Evolutionary conservation across 30 jellyfish, hydroid and myxozoan genomes (phyloP).

Genomic region (Hydra vulgaris): DNA sequence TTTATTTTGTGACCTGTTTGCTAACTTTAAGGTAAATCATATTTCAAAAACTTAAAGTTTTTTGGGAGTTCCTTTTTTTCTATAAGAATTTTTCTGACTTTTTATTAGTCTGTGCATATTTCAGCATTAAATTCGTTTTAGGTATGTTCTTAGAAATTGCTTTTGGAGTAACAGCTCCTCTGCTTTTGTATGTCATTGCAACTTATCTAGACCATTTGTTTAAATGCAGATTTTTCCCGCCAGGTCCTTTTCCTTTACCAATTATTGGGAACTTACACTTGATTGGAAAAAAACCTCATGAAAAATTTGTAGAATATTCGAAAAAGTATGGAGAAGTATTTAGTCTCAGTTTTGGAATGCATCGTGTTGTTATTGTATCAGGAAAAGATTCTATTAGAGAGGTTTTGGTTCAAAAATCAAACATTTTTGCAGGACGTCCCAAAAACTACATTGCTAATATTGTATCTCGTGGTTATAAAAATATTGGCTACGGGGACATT

Average conservation of each 20-base stretch:
- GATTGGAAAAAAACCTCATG: constrained; percentile 11
- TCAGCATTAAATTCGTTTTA: too few relatives aligned
- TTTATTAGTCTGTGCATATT: too few relatives aligned
- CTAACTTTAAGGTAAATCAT: too few relatives aligned
- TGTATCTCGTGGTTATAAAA: constrained; percentile 32
- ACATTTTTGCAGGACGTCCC: constrained; percentile 65
- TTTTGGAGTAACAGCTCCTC: constrained; percentile 15
- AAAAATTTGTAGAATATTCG: neutral
- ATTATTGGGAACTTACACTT: constrained; percentile 63
- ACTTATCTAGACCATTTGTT: constrained; percentile 29
- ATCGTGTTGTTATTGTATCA: constrained; percentile 54
- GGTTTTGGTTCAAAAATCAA: constrained; percentile 25
- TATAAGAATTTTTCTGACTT: too few relatives aligned
- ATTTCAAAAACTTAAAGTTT: too few relatives aligned
- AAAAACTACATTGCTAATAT: constrained; percentile 36
- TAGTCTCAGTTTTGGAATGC: constrained; percentile 53
- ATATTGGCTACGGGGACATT: constrained; percentile 51
- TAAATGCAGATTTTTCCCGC: constrained; percentile 39
- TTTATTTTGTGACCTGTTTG: too few relatives aligned
- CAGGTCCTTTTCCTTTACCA: constrained; percentile 88
- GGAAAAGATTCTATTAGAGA: constrained; percentile 43
- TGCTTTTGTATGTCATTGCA: constrained; percentile 23
- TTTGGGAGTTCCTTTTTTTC: too few relatives aligned
- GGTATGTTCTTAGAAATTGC: constrained; percentile 46
- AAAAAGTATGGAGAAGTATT: constrained; percentile 24